Evolutionary conservation across 37 sponge, comb jelly and placozoan genomes (phyloP).

Genomic region (Haliclona indistincta): DNA sequence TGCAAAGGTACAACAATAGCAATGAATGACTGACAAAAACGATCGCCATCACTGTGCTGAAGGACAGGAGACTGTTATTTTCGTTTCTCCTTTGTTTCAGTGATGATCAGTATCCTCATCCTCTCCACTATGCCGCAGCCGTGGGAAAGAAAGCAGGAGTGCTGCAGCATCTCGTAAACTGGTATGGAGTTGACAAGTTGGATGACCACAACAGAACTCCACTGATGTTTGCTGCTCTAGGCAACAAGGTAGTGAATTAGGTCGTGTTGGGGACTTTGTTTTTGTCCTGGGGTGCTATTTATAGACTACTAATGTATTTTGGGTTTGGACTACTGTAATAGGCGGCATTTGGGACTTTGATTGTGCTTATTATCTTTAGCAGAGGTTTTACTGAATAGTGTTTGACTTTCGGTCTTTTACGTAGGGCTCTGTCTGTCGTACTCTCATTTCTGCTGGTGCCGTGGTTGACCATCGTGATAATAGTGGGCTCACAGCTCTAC

Average conservation of each 20-base stretch:
- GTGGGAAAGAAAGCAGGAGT: conserved; percentile 70
- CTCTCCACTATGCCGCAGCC: conserved; percentile 78
- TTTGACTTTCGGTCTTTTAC: not conserved
- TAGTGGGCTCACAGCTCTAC: conserved; percentile 71
- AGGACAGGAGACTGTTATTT: too few relatives aligned
- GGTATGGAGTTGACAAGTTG: conserved; percentile 72
- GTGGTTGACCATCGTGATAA: conserved; percentile 38
- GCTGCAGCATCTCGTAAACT: conserved; percentile 68
- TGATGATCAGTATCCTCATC: conserved; percentile 54
- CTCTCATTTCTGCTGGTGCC: conserved; percentile 62
- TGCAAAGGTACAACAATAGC: conserved; percentile 65
- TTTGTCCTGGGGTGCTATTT: not conserved
- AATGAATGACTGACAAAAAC: too few relatives aligned
- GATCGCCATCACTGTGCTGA: too few relatives aligned
- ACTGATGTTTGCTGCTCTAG: conserved; percentile 81
- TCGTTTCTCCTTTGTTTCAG: conserved; percentile 10
- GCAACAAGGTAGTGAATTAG: conserved; percentile 47
- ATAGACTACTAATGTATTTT: too few relatives aligned
- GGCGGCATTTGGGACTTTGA: not conserved
- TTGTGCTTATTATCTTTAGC: not conserved
- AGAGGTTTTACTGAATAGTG: not conserved
- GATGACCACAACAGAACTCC: conserved; percentile 66
- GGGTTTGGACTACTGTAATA: too few relatives aligned
- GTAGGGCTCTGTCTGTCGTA: conserved; percentile 26
- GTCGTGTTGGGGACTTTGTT: not conserved